A percentile compares a stretch with the other conserved stretches of the same genome.
phyloP scores from a whole-genome alignment of 2,888 invertebrate species.

The Ophioninae sp. region DNA sequence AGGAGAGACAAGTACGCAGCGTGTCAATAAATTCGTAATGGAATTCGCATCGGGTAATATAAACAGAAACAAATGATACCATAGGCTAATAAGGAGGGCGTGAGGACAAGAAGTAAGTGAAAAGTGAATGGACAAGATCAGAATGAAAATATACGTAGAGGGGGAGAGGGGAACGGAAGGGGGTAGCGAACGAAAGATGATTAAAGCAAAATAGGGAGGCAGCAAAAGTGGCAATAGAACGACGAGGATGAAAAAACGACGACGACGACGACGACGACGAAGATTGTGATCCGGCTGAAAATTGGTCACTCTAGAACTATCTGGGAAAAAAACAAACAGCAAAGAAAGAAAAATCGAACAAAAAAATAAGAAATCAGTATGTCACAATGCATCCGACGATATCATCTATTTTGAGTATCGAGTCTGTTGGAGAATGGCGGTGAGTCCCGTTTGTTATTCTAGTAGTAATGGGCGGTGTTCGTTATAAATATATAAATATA shows the following conservation, averaged over 20 bases:
- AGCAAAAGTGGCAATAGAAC: slow-evolving; percentile 53
- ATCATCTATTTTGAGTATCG: slow-evolving; percentile 78
- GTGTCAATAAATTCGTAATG: slow-evolving; percentile 62
- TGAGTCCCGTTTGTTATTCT: slow-evolving; percentile 80
- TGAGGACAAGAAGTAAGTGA: slow-evolving; percentile 60
- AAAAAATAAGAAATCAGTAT: slow-evolving; percentile 65
- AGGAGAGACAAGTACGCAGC: slow-evolving; percentile 57
- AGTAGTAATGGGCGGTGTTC: slow-evolving; percentile 81
- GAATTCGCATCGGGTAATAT: slow-evolving; percentile 61
- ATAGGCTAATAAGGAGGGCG: slow-evolving; percentile 52
- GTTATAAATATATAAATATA: slow-evolving; percentile 80
- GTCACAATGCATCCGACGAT: slow-evolving; percentile 77
- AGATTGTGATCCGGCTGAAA: slow-evolving; percentile 59
- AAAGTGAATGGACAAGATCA: slow-evolving; percentile 54
- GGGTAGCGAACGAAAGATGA: background rate
- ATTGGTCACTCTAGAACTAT: slow-evolving; percentile 59
- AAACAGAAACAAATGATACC: slow-evolving; percentile 53
- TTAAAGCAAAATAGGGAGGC: slow-evolving; percentile 30
- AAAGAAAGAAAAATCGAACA: slow-evolving; percentile 37
- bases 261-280: slow-evolving; percentile 61
- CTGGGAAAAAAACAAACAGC: slow-evolving; percentile 44
- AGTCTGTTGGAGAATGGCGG: slow-evolving; percentile 70
- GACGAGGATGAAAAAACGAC: slow-evolving; percentile 51
- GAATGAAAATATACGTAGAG: slow-evolving; percentile 5
- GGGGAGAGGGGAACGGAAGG: slow-evolving; percentile 19